Evolutionary conservation across 2,888 invertebrate species (phyloP), one percentile per base, ranked within the genome.

Genomic region (Nephrotoma guestfalica): DNA sequence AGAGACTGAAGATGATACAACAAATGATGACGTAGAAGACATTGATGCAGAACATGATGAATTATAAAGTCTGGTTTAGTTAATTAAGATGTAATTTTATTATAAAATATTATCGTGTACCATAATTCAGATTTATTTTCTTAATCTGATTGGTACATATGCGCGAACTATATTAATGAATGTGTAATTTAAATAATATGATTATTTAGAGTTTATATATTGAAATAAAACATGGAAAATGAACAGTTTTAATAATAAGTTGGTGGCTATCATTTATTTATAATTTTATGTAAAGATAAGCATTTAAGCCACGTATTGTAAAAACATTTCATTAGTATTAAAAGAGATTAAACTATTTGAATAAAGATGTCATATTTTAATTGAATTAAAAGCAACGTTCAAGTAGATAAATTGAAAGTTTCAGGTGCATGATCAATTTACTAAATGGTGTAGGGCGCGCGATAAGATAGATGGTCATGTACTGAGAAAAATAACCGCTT

Each of bases 31-130:
- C 18, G 91, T 91, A 7, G 92, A 92, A 4, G 91, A 92, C 85
- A 91, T 91, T 41, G 89, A 91, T 86, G 90, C 88, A 41, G 92
- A 92, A 86, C 94, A 94, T 88, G 94, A 94, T 88, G 94, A 94
- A 90, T 91, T 94, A 88, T 94, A 94, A 71, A 71, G 71, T 71
- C 71, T 71, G 71, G 71, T 71, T 71, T 71, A 71, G 71, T 13
- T 71, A 30, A 71, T 71, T 71, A 30, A 71, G 71, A 9, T 71
- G 30, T 71, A 71, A 71, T 71, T 71, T 71, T 71, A 71, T 30
- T 71, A 71, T 11, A 71, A 71, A 47, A 57, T 57, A 57, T 71
- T 71, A 71, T 30, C 11, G 30, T 71, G 71, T 71, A 71, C 71
- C 71, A 71, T 30, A 71, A 71, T 30, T 71, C 71, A 71, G 71